Conservation (phyloP, 92 coral and sea anemone genomes). For the Phenganax marumi region DNA sequence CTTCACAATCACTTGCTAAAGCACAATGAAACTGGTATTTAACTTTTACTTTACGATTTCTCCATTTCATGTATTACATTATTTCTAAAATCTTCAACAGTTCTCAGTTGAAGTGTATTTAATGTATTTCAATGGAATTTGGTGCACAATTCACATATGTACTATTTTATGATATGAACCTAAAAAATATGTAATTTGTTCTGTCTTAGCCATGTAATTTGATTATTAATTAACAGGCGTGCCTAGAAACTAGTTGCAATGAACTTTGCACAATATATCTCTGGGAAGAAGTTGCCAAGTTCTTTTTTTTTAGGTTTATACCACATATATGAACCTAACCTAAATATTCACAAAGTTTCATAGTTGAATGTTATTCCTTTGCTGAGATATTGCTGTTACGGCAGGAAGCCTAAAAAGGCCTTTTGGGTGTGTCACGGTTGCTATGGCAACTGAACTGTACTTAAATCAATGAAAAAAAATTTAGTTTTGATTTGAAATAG, state of each 20-base stretch:
- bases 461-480: not conserved
- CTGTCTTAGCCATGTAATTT: too few relatives aligned
- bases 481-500: not conserved
- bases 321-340: not conserved
- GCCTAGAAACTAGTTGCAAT: too few relatives aligned
- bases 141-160: slow-evolving; percentile 8
- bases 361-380: not conserved
- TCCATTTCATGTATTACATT: not conserved
- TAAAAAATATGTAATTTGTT: not conserved
- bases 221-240: too few relatives aligned
- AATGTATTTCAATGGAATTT: not conserved
- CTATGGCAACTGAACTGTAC: slow-evolving; percentile 12
- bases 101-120: slow-evolving; percentile 3
- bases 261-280: too few relatives aligned
- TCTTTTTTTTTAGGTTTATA: too few relatives aligned
- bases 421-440: slow-evolving; percentile 13
- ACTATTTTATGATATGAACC: slow-evolving; percentile 9
- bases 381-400: not conserved
- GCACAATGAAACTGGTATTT: not conserved
- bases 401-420: not conserved
- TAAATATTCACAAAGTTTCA: slow-evolving; percentile 12
- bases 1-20: slow-evolving; percentile 4
- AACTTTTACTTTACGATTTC: slow-evolving; percentile 3
- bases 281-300: too few relatives aligned
- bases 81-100: not conserved